Evolutionary conservation across 2,888 invertebrate species (phyloP).

Genomic region (Folsomia candida): DNA sequence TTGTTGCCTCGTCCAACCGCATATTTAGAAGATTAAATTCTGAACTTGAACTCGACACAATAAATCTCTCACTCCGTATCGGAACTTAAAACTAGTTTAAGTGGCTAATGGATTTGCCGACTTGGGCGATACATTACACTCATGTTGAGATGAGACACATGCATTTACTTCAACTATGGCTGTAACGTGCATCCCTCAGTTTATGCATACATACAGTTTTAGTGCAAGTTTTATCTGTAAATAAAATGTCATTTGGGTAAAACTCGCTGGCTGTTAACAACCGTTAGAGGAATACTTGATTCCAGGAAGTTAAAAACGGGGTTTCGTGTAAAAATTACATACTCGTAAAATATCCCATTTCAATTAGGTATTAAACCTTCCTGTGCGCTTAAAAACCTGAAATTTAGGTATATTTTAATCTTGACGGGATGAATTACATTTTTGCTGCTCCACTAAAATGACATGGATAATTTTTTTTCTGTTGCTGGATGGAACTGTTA

Average conservation of each 20-base stretch:
- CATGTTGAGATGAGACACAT: no score
- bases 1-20: background rate
- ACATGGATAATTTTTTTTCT: no score
- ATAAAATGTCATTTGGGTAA: background rate
- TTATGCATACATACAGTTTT: background rate
- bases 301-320: background rate
- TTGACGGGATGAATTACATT: no score
- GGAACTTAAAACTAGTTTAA: background rate
- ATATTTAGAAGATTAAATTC: background rate
- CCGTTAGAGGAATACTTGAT: background rate
- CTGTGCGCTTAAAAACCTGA: background rate
- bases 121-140: background rate
- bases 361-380: no score
- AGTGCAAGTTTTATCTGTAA: background rate
- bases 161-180: background rate
- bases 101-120: background rate
- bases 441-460: no score
- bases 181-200: background rate
- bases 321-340: background rate
- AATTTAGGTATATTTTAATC: no score
- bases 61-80: background rate
- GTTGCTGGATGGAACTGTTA: no score
- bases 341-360: background rate
- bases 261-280: background rate
- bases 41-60: background rate